These are phyloP conservation scores for Gallinago nigripennis DNA, from an alignment of 2,797 vertebrate genomes.

Conservation along the genomic window DNA sequence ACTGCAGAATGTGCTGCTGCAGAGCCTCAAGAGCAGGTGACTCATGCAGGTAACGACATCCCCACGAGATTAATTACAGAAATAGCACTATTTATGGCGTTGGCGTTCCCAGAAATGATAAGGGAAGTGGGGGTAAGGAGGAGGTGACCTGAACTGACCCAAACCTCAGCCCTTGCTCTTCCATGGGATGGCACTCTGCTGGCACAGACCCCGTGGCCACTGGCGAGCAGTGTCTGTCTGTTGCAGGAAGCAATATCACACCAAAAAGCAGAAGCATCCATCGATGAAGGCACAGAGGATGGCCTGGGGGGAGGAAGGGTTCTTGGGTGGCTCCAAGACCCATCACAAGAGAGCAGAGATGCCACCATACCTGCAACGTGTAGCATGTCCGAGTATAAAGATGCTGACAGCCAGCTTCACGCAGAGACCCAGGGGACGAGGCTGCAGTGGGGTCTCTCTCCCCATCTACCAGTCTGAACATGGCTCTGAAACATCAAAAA, in stretches of 20 bases:
- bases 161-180: not conserved
- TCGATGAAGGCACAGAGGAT: not conserved
- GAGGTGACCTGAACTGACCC: not conserved
- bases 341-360: not conserved
- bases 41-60: fast-evolving
- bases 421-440: fast-evolving
- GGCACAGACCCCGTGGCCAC: not conserved
- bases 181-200: fast-evolving
- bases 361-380: not conserved
- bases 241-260: fast-evolving
- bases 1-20: not conserved
- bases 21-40: not conserved
- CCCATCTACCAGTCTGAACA: not conserved
- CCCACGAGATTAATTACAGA: fast-evolving
- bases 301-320: not conserved
- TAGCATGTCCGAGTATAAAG: not conserved
- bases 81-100: not conserved
- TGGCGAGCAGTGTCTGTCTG: fast-evolving
- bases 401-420: not conserved
- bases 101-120: not conserved
- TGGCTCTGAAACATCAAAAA: not conserved
- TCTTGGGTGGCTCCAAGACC: not conserved
- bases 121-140: not conserved
- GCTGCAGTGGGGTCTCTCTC: not conserved
- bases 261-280: not conserved